These are phyloP conservation scores for Caenorhabditis sinica DNA, from an alignment of 2,888 invertebrate genomes.

Conservation along the genomic window DNA sequence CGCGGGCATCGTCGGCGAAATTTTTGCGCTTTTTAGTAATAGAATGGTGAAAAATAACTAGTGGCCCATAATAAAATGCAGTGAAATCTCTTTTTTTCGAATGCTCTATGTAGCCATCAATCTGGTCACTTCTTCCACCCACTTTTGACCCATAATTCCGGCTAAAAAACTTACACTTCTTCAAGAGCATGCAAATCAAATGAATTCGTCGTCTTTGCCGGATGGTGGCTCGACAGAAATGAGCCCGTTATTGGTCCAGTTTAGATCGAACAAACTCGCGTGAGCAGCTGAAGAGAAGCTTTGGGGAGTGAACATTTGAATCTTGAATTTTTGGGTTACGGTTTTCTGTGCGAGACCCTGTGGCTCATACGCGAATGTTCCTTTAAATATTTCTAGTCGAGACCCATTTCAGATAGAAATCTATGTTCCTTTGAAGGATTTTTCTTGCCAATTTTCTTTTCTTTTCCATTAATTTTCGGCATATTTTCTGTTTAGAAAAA, in stretches of 20 bases:
- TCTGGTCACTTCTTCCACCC: no score
- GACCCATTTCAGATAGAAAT: neutral
- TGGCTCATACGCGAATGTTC: neutral
- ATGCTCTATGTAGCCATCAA: no score
- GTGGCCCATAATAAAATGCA: no score
- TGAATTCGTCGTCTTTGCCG: constrained; percentile 42
- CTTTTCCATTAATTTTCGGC: neutral
- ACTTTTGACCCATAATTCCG: neutral
- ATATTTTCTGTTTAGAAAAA: neutral
- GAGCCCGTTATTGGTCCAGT: constrained; percentile 26
- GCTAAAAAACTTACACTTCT: constrained; percentile 44
- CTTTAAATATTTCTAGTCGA: constrained; percentile 21
- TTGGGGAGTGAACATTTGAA: neutral
- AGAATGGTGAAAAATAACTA: no score
- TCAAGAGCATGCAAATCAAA: constrained; percentile 50
- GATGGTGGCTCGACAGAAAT: constrained; percentile 27
- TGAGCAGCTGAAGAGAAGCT: neutral
- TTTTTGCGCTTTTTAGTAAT: neutral
- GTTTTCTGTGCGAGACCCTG: neutral
- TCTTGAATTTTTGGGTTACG: neutral
- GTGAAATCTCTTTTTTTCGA: no score
- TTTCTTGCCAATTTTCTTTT: constrained; percentile 5
- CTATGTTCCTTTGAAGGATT: constrained; percentile 24
- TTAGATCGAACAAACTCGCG: constrained; percentile 4
- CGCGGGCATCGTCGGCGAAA: neutral